A percentile compares a stretch with the other conserved stretches of the same genome.
phyloP scores from a whole-genome alignment of 1,140 invertebrate genomes.

The Temnothorax nylanderi region DNA sequence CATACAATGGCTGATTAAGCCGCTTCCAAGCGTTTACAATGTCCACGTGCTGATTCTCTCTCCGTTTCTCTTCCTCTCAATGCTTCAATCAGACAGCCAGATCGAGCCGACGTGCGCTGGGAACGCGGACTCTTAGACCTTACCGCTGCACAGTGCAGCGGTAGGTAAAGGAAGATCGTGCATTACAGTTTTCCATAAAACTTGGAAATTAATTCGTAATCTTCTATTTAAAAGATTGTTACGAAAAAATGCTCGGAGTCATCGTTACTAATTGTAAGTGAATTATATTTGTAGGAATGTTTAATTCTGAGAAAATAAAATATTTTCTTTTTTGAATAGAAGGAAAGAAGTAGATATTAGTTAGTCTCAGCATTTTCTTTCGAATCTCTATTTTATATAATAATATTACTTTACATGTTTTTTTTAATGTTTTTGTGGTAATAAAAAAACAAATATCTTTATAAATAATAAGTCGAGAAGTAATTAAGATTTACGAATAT shows the following conservation, averaged over 20 bases:
- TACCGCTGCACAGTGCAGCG: neutral
- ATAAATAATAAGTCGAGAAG: neutral
- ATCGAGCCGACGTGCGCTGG: neutral
- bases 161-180: neutral
- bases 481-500: neutral
- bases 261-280: neutral
- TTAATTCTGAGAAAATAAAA: neutral
- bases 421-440: neutral
- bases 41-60: conserved; percentile 71
- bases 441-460: neutral
- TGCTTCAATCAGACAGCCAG: conserved; percentile 77
- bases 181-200: neutral
- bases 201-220: neutral
- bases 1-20: conserved; percentile 81
- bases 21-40: conserved; percentile 79
- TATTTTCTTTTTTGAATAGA: neutral
- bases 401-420: neutral
- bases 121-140: neutral
- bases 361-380: neutral
- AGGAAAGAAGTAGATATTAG: neutral
- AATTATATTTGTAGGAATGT: neutral
- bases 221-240: neutral
- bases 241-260: neutral
- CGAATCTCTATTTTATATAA: neutral
- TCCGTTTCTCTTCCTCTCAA: conserved; percentile 31